Evolutionary conservation across 2,113 vertebrate species (phyloP).

Genomic region (Anoura caudifer): DNA sequence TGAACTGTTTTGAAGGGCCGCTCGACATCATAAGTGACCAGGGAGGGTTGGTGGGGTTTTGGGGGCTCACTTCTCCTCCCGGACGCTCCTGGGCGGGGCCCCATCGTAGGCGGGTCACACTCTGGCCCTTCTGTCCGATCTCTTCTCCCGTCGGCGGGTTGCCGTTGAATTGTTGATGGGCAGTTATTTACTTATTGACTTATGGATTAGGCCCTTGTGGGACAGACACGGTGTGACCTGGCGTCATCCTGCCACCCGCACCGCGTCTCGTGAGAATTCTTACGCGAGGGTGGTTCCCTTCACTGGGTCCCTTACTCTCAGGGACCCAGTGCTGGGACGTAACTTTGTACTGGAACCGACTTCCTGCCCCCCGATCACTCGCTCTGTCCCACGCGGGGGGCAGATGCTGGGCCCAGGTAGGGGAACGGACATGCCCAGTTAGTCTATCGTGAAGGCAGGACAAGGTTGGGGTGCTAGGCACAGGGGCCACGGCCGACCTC

Average conservation of each 20-base stretch:
- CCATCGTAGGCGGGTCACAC: accelerated
- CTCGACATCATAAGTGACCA: background rate
- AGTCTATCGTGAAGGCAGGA: background rate
- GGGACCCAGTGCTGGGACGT: accelerated
- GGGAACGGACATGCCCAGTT: too few species aligned
- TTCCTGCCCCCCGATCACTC: accelerated
- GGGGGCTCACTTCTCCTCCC: background rate
- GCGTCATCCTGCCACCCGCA: background rate
- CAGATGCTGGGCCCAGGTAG: too few species aligned
- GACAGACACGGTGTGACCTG: background rate
- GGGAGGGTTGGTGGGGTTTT: background rate
- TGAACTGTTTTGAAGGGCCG: background rate
- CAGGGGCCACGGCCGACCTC: accelerated
- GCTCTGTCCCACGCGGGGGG: background rate
- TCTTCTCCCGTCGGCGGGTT: background rate
- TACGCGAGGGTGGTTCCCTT: accelerated
- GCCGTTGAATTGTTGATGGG: background rate
- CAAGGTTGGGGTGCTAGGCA: accelerated
- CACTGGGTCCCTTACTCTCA: too few species aligned
- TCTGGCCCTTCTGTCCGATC: too few species aligned
- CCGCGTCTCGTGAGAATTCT: background rate
- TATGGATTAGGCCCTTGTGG: background rate
- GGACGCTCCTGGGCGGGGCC: too few species aligned
- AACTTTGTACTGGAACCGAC: background rate
- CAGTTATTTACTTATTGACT: background rate